Evolutionary conservation across 2,797 vertebrate genomes (phyloP), one percentile per base, ranked within the genome.

Genomic region (Otolemur crassicaudatus): DNA sequence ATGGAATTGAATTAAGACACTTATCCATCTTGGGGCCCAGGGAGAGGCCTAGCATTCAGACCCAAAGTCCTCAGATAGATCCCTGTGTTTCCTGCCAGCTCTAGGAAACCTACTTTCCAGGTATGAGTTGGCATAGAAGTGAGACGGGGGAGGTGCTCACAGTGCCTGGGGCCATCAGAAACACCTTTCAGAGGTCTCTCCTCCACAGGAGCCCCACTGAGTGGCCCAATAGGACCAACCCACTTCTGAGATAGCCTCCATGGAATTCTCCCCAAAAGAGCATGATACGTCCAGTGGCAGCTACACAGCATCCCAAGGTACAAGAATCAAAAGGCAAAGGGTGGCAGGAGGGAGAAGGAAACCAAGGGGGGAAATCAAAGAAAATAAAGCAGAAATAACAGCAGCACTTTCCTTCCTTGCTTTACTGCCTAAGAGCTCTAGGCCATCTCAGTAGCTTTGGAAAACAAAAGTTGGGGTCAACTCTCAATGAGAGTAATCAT

Each of bases 401-500:
- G 60, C 3, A 49, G 34, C 7, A 11, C 12, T 94, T 83, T 16
- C 20, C 25, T 76, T 79, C 75, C 85, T 86, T 12, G 5, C 37
- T 79, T 76, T 37, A n/a, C 53, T 58, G 46, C 77, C 31, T 22
- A 58, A 73, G 63, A 87, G 63, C 56, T 91, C 16, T 49, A 75
- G 63, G 65, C 72, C 34, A 89, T 92, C 79, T 90, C 82, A 43
- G 12, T 40, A 53, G 60, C 67, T 96, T 89, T 85, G 76, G 69
- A 63, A 97, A 97, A 92, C 79, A 88, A 87, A 96, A 81, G 70
- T 8, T 34, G 20, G 46, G 40, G n/a, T 88, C 79, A 89, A 5
- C n/a, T 60, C 40, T 94, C 73, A 72, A 87, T 53, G 63, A 87
- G 67, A 84, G 92, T 76, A 87, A 96, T 77, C 65, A 88, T 86